Evolutionary conservation across 2,113 vertebrate genomes (phyloP), one percentile per base, ranked within the genome.

Genomic region (Podocnemis expansa): DNA sequence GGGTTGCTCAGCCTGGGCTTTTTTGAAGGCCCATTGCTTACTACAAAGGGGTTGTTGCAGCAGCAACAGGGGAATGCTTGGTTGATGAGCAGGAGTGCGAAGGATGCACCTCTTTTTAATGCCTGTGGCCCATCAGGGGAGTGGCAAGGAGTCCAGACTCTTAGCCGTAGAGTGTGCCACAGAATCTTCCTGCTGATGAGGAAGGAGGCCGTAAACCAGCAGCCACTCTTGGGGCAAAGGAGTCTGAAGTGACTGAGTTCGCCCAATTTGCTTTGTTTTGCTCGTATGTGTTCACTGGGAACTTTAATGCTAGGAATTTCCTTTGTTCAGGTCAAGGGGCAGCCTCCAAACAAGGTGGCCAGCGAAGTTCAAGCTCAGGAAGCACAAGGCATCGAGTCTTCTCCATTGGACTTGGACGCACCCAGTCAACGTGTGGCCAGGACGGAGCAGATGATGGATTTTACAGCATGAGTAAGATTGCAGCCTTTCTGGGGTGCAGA

Each of bases 341-440:
- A 55, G 84, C 95, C 29, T 86, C 97, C 86, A 99, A 98, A 93
- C 97, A 95, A 54, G 93, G 97, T 79, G 98, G 97, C 34, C 98
- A 98, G 63, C 97, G 97, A 47, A 98, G 97, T 73, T 98, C 98
- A 29, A 97, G 98, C 25, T 98, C 97, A 0, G 98, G 97, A 31
- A 98, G 95, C 97, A 98, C 98, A 76, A 98, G 97, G 80, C 98
- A 97, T 79, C 94, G 93, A 45, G 96, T 85, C 3, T 96, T 98
- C 89, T 98, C 98, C 58, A 79, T 97, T 0, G 98, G 98, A 10
- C 96, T 98, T 7, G 97, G 98, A 2, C 96, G 92, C 86, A 98
- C 99, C 6, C 99, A 99, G 88, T 97, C 98, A 3, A 93, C 94
- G 0, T 97, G 98, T 1, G 85, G 97, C 95, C 98, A 98, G 5